Evolutionary conservation across 2,888 invertebrate genomes (phyloP), one percentile per base, ranked within the genome.

Genomic region (Synanthedon andrenaeformis): DNA sequence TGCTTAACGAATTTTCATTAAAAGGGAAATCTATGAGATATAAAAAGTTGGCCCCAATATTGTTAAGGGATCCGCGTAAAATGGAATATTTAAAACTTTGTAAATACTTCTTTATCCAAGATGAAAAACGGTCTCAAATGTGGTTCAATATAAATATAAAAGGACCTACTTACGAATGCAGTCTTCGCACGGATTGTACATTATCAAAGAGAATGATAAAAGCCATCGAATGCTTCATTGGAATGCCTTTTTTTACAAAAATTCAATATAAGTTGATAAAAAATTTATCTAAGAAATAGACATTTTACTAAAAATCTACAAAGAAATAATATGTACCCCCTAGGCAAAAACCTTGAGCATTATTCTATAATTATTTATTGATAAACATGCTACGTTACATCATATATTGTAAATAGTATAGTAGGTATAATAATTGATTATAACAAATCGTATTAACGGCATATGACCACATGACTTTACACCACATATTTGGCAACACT

Each of bases 31-130:
- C 45, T 45, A 23, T 19, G 8, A 13, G 69, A 75, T 82, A 75
- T 76, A 79, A 83, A 82, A 83, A 76, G 59, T 85, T 86, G 85
- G 86, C 84, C 87, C 87, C 87, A 71, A 66, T 71, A 65, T 78
- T 70, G 69, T 68, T 78, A 76, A 82, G 84, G 86, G 59, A 60
- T 61, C 59, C 55, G 58, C 56, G 57, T 58, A 57, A 56, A 53
- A 73, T 73, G 77, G 79, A 73, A 77, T 77, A 76, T 73, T 76
- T 69, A 74, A 76, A 72, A 49, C 49, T 66, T 73, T 79, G 76
- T 80, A 76, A 77, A 79, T 73, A 73, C 67, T 49, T 60, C 63
- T 72, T 69, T 71, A 55, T 56, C 58, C 58, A 60, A 57, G 58
- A 63, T 69, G 65, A 75, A 78, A 79, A 80, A 72, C 66, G 57